Evolutionary conservation across 2,113 vertebrate species (phyloP).

Genomic region (Siniperca chuatsi): DNA sequence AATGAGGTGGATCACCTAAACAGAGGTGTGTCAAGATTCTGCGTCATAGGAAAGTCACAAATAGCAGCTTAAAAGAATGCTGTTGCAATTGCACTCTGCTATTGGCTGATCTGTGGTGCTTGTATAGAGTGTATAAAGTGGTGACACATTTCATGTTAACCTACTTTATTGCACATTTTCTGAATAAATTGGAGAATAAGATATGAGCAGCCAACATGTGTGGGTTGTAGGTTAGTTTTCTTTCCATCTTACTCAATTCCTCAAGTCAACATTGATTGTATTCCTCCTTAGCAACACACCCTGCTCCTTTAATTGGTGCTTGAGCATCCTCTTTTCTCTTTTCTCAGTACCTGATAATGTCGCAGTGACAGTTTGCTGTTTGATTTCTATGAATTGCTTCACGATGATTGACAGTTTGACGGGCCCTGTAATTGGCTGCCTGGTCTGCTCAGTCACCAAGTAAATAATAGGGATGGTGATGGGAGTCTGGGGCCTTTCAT

Average conservation of each 20-base stretch:
- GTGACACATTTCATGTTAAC: slow-evolving; percentile 3
- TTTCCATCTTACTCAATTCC: slow-evolving; percentile 26
- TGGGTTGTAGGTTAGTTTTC: slow-evolving; percentile 35
- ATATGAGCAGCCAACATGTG: slow-evolving; percentile 12
- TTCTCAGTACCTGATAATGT: slow-evolving; percentile 71
- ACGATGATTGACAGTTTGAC: slow-evolving; percentile 75
- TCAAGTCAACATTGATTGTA: slow-evolving; percentile 58
- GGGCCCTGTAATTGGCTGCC: slow-evolving; percentile 70
- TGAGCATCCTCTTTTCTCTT: slow-evolving; percentile 57
- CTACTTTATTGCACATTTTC: slow-evolving; percentile 9
- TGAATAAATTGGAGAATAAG: not conserved
- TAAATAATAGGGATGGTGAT: slow-evolving; percentile 71
- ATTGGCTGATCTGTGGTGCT: not conserved
- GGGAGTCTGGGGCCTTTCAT: slow-evolving; percentile 48
- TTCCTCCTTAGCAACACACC: slow-evolving; percentile 52
- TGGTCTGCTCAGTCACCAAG: slow-evolving; percentile 68
- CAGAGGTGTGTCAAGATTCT: not conserved
- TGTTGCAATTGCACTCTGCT: not conserved
- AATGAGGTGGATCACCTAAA: not conserved
- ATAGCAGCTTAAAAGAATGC: not conserved
- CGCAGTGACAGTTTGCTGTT: slow-evolving; percentile 68
- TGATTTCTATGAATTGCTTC: slow-evolving; percentile 72
- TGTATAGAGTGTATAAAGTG: not conserved
- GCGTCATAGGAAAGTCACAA: not conserved
- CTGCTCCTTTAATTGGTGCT: slow-evolving; percentile 64